Percentiles rank a stretch among this genome's conserved stretches.
Conservation (phyloP, 2,888 invertebrate genomes). For the Eupithecia exiguata region DNA sequence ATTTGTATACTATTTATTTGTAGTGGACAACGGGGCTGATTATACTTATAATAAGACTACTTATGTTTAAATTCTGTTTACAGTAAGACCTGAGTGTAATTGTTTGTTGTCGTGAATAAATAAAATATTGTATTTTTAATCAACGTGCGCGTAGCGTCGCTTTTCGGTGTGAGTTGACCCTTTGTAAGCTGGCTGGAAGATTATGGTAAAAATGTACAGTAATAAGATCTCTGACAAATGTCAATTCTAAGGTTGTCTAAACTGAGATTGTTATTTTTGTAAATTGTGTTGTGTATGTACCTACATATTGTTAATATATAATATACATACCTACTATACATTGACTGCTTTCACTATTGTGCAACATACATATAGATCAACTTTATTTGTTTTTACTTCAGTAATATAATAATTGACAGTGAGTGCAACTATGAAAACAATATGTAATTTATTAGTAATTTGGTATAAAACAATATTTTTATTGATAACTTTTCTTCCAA, state of each 20-base stretch:
- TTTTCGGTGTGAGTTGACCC: no score
- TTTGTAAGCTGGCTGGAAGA: no score
- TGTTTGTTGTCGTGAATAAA: no score
- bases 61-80: no score
- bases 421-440: constrained; percentile 10
- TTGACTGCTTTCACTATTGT: background rate
- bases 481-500: background rate
- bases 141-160: no score
- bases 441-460: constrained; percentile 3
- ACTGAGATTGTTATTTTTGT: constrained; percentile 3
- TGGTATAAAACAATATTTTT: constrained; percentile 11
- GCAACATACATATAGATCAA: background rate
- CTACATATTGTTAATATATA: background rate
- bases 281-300: background rate
- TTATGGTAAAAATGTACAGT: background rate
- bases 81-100: no score
- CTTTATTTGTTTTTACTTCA: background rate
- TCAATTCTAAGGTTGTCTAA: constrained; percentile 5
- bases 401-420: constrained; percentile 4
- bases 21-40: no score
- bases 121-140: no score
- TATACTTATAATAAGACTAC: no score
- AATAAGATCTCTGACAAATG: background rate
- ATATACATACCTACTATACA: background rate
- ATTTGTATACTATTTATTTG: no score